Conservation (phyloP, 2,888 invertebrate genomes). For the Drosophila peninsularis region DNA sequence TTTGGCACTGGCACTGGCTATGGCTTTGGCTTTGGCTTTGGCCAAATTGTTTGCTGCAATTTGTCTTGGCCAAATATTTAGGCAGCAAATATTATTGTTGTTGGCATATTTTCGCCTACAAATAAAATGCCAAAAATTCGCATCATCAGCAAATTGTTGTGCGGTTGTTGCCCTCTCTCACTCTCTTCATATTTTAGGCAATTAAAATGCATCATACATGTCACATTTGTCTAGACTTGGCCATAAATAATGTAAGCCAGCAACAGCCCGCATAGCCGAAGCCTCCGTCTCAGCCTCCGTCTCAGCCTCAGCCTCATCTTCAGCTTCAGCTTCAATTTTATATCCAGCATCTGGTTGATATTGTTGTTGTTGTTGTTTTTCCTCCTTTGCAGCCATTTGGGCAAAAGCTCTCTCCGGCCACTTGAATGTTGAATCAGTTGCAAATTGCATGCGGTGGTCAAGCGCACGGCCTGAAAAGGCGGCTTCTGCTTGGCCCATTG, state of each 20-base stretch:
- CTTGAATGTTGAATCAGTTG: conserved; percentile 76
- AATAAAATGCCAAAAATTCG: conserved; percentile 54
- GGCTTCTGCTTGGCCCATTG: conserved; percentile 27
- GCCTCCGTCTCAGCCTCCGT: not conserved
- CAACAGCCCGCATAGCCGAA: conserved; percentile 44
- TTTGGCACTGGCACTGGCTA: not conserved
- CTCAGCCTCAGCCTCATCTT: not conserved
- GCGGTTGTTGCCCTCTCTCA: not conserved
- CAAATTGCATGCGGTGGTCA: conserved; percentile 73
- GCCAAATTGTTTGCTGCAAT: conserved; percentile 76
- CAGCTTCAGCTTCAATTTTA: not conserved
- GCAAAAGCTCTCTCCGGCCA: conserved; percentile 38
- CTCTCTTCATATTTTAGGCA: conserved; percentile 23
- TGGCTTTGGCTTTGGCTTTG: not conserved
- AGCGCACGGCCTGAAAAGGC: conserved; percentile 41
- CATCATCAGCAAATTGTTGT: conserved; percentile 49
- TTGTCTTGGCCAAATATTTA: conserved; percentile 76
- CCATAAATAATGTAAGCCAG: conserved; percentile 65
- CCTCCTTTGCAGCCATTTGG: conserved; percentile 44
- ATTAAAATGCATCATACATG: conserved; percentile 57
- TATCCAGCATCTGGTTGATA: conserved; percentile 10
- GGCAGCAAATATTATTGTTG: conserved; percentile 58
- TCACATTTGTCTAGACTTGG: conserved; percentile 70
- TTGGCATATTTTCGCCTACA: conserved; percentile 54
- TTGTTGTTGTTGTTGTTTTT: conserved; percentile 47